A percentile compares a stretch with the other conserved stretches of the same genome.
phyloP scores from a whole-genome alignment of 2,113 vertebrate species.

The Tragelaphus buxtoni region DNA sequence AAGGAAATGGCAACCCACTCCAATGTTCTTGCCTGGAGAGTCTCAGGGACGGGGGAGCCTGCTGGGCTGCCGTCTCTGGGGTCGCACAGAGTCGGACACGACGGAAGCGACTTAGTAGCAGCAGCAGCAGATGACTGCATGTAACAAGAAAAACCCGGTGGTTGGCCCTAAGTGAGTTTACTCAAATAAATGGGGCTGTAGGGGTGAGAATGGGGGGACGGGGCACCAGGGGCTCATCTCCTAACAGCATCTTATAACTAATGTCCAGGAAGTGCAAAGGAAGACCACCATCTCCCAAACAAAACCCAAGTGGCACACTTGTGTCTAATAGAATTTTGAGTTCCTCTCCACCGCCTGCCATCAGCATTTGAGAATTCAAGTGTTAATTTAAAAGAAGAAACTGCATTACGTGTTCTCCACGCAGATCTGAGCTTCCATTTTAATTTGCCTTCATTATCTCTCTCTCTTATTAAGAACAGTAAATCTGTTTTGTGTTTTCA shows the following conservation, averaged over 20 bases:
- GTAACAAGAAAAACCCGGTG: rapidly evolving
- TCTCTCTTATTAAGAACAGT: conserved; percentile 84
- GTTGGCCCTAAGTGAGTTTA: too few species aligned
- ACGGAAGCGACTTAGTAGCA: too few species aligned
- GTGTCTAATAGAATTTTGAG: background rate
- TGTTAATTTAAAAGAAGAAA: conserved; percentile 79
- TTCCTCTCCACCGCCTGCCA: background rate
- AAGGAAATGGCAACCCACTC: too few species aligned
- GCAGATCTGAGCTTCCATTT: conserved; percentile 80
- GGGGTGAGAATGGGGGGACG: rapidly evolving
- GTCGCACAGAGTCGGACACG: too few species aligned
- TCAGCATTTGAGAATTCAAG: conserved; percentile 41
- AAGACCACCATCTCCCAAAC: background rate
- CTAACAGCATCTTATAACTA: rapidly evolving
- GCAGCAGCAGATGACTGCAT: background rate
- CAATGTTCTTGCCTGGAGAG: too few species aligned
- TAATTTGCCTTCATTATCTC: conserved; percentile 89
- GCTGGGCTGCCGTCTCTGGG: too few species aligned
- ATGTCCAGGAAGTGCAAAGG: background rate
- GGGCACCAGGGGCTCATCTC: background rate
- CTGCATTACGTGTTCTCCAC: conserved; percentile 71
- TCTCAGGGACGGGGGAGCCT: too few species aligned
- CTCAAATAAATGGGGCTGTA: background rate
- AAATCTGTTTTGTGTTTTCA: conserved; percentile 89
- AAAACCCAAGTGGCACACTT: background rate